Base-by-base conservation (phyloP, 2,797 vertebrate species). In the Pyrocephalus nanus region DNA sequence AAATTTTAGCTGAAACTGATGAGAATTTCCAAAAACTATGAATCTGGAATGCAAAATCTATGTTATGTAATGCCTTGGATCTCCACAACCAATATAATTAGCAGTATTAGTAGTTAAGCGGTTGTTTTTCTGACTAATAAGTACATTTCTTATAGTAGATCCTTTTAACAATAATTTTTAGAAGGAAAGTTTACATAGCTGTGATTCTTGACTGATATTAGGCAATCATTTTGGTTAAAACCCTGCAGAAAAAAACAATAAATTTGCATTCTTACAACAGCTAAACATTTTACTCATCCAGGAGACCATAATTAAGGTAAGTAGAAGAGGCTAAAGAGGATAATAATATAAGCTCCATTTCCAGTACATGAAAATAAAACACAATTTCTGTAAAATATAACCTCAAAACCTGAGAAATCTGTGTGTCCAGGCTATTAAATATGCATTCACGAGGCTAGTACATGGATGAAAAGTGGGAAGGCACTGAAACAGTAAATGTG, bases 141-240 rank as follows among this genome's bases (percentile, higher is more conserved):
- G 29, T 86, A 55, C 8, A 6, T 81, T 95, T 60, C 58, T 75
- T 80, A 61, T 27, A 77, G 73, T 86, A 78, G 78, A 92, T 72
- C 78, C 30, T 94, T 87, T 93, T 27, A 81, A 34, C 84, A 94
- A 29, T 90, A 54, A 27, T 72, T 92, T 93, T 95, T 54, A 60
- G 67, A 95, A 94, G 16, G 22, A 84, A 89, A 79, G 84, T 93
- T 65, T 75, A 72, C 54, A 48, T 84, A 93, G 57, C 78, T 79
- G 12, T 88, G 66, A 77, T 88, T 82, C 48, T 87, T 76, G 71
- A 55, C 69, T 91, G 47, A 45, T 73, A 42, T 14, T 42, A 86
- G 7, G 55, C 95, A 93, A 92, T 90, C 57, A 86, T 9, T 84
- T 66, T 83, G 42, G 27, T 36, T 94, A 69, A 96, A 97, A 89